These are phyloP conservation scores for Heliconius himera DNA, from an alignment of 1,140 invertebrate genomes.

Conservation along the genomic window DNA sequence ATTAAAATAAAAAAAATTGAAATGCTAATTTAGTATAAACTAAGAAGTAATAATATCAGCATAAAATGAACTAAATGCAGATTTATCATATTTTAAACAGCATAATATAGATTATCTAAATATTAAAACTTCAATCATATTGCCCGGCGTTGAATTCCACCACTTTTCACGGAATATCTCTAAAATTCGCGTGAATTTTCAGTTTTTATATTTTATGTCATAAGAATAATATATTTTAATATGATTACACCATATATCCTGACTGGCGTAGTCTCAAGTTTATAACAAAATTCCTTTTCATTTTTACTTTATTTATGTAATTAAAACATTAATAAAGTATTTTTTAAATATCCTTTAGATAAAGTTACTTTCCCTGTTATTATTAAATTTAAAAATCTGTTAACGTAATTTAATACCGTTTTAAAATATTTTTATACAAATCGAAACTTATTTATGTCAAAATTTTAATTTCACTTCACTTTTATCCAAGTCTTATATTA, in stretches of 20 bases:
- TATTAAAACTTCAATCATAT: neutral
- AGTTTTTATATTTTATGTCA: conserved; percentile 6
- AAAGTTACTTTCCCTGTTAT: too few relatives aligned
- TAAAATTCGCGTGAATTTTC: neutral
- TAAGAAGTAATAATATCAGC: neutral
- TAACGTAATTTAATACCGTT: too few relatives aligned
- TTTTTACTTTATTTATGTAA: too few relatives aligned
- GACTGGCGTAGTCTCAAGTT: neutral
- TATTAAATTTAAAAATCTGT: too few relatives aligned
- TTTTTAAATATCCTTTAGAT: too few relatives aligned
- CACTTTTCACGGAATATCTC: too few relatives aligned
- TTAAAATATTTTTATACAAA: too few relatives aligned
- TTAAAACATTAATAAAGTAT: too few relatives aligned
- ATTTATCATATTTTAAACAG: neutral
- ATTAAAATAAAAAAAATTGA: neutral
- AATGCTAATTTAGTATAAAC: neutral
- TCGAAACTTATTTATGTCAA: too few relatives aligned
- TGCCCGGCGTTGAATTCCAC: too few relatives aligned
- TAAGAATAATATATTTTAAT: neutral
- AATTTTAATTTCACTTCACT: too few relatives aligned
- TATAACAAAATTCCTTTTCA: neutral
- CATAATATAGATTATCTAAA: neutral
- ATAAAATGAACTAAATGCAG: neutral
- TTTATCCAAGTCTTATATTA: too few relatives aligned
- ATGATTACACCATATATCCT: neutral